Evolutionary conservation across 2,888 invertebrate species (phyloP).

Genomic region (Oscheius sp.): DNA sequence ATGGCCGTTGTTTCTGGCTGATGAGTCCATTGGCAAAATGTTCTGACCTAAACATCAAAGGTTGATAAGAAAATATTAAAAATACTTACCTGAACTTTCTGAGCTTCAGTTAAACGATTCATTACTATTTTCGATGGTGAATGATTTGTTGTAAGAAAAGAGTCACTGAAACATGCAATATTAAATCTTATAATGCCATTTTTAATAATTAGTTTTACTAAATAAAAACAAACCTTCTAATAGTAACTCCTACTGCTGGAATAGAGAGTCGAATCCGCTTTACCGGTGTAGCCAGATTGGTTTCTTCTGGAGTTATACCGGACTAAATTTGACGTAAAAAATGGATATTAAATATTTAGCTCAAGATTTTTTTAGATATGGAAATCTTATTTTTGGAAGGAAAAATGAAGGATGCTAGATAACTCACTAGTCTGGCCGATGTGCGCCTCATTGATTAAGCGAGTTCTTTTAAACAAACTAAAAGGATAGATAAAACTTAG

Average conservation of each 20-base stretch:
- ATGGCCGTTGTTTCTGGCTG: constrained; percentile 41
- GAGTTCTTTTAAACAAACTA: no score
- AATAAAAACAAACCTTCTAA: no score
- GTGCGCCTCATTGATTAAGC: background rate
- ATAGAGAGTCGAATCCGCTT: background rate
- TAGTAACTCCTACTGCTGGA: no score
- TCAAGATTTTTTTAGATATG: background rate
- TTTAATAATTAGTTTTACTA: background rate
- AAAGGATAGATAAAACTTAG: no score
- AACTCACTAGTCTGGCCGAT: background rate
- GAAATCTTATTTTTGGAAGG: no score
- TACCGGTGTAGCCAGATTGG: constrained; percentile 7
- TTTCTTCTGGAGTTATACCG: background rate
- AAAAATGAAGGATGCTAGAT: background rate
- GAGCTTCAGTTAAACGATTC: background rate
- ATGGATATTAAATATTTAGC: background rate
- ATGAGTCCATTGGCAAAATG: constrained; percentile 24
- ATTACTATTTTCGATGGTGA: background rate
- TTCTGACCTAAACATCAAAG: constrained; percentile 6
- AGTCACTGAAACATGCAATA: background rate
- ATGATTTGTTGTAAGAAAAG: background rate
- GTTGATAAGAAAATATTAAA: background rate
- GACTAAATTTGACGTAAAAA: no score
- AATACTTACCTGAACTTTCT: background rate
- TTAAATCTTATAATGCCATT: no score